Base-by-base conservation (phyloP, 2,113 vertebrate genomes). In the Cephalopholis sonnerati region DNA sequence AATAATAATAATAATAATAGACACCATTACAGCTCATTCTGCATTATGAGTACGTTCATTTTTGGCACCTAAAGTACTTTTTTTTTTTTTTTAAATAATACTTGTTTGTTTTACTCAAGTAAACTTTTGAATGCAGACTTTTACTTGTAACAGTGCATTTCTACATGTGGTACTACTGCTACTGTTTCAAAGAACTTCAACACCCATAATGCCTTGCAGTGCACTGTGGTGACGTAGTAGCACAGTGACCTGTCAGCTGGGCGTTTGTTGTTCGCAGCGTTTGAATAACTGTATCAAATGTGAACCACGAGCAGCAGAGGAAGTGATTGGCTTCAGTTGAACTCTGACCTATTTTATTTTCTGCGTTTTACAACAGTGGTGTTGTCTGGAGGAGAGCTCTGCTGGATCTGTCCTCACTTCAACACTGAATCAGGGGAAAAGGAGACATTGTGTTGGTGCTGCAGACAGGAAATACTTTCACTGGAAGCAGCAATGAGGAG, bases 401-500 rank as follows among this genome's bases (percentile, higher is more conserved):
- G 13, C 71, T 2, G 70, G 24, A 12, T 29, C 67, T 17, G 12
- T 7, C 20, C 57, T 44, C 75, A 50, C 50, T 44, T 25, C 11
- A 2, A 3, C 0, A 16, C 3, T 44, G 51, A 10, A 64, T 51
- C 39, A 17, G 39, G 29, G 25, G n/a, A 62, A n/a, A 51, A 62
- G 27, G 32, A 6, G 55, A 46, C 6, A 2, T 15, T 20, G n/a
- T 13, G 39, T 11, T 18, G 48, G 58, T 17, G 32, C 25, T 27
- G 10, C 77, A 25, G 48, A 41, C 1, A 16, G 58, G 48, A 46
- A 64, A 7, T 17, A 1, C 18, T 15, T 24, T 68, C 39, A 51
- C 7, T 25, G 13, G 64, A 18, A 17, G 32, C 83, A 32, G 50
- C 20, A 22, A 89, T 93, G 89, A 91, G 81, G 93, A 88, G 64